Evolutionary conservation across 2,797 vertebrate genomes (phyloP).

Genomic region (Emys orbicularis): DNA sequence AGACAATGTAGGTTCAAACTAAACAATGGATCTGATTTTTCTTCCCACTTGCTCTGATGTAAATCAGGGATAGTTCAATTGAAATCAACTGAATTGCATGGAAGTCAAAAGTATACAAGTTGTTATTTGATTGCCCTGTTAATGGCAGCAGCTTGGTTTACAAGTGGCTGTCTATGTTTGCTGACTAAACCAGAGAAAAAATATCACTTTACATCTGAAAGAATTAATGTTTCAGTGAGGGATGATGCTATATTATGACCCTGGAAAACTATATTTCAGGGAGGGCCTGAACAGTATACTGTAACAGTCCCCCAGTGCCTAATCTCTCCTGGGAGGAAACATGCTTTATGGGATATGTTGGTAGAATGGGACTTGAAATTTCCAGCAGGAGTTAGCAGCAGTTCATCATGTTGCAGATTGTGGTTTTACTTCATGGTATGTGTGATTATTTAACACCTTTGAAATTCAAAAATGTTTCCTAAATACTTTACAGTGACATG

Average conservation of each 20-base stretch:
- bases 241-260: neutral
- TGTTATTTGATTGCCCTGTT: slow-evolving; percentile 20
- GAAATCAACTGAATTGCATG: neutral
- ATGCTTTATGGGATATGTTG: neutral
- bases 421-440: neutral
- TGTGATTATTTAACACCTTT: neutral
- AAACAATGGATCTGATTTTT: neutral
- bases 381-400: neutral
- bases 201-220: neutral
- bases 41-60: neutral
- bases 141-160: neutral
- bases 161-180: neutral
- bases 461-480: accelerated
- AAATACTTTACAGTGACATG: neutral
- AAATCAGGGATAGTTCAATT: neutral
- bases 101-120: neutral
- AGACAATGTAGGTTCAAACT: neutral
- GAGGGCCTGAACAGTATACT: neutral
- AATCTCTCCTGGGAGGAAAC: neutral
- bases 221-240: neutral
- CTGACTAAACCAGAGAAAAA: neutral
- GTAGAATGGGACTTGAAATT: neutral
- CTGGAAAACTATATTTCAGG: neutral
- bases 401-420: neutral
- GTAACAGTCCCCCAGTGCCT: neutral